Evolutionary conservation across 2,888 invertebrate genomes (phyloP).

Genomic region (Celastrina argiolus): DNA sequence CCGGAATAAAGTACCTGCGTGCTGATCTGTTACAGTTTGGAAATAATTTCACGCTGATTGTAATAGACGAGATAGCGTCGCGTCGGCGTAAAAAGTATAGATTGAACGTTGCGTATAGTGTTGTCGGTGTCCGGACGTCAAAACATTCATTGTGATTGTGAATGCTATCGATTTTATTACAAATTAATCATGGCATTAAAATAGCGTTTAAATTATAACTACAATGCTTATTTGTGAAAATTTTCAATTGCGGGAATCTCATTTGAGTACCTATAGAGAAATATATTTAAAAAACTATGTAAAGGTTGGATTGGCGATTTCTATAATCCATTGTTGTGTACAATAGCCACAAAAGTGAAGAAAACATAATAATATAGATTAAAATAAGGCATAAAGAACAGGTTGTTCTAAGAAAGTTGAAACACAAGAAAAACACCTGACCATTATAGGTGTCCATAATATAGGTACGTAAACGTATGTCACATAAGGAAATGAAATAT

Average conservation of each 20-base stretch:
- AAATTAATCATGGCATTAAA: background rate
- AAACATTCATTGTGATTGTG: background rate
- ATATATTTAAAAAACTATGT: no score
- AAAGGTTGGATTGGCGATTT: no score
- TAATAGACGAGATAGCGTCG: conserved; percentile 41
- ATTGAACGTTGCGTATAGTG: conserved; percentile 1
- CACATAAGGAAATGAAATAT: background rate
- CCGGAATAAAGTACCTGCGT: conserved; percentile 49
- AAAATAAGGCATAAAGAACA: background rate
- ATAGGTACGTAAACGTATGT: background rate
- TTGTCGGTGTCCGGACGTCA: background rate
- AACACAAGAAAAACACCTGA: background rate
- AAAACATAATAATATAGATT: no score
- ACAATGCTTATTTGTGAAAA: no score
- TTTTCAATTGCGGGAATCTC: no score
- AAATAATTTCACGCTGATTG: conserved; percentile 45
- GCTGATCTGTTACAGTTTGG: conserved; percentile 48
- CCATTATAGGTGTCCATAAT: background rate
- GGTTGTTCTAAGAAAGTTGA: background rate
- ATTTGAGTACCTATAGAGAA: no score
- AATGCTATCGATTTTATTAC: background rate
- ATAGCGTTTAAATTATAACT: background rate
- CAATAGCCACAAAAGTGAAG: no score
- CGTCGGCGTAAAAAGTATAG: conserved; percentile 20
- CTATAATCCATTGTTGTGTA: no score